These are phyloP conservation scores for Oenanthe melanoleuca DNA, from an alignment of 2,113 vertebrate genomes.

Conservation along the genomic window DNA sequence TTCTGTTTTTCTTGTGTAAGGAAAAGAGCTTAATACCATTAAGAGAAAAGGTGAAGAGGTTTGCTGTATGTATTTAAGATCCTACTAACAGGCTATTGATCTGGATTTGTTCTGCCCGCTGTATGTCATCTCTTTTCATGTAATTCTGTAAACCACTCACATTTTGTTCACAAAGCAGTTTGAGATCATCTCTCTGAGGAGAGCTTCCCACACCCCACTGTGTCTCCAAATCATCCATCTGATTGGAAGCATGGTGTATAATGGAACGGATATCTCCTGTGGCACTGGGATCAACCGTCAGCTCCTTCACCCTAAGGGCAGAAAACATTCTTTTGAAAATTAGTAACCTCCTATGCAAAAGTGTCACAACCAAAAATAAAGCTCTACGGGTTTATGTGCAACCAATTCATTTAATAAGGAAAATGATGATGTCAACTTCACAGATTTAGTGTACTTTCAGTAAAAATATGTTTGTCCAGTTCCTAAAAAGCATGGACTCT, in stretches of 20 bases:
- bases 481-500: background rate
- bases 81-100: background rate
- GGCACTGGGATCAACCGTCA: constrained; percentile 78
- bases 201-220: constrained; percentile 98
- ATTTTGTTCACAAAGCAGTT: constrained; percentile 98
- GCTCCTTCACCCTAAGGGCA: constrained; percentile 86
- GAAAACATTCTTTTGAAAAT: constrained; percentile 22
- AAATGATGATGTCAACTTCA: constrained; percentile 74
- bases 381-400: background rate
- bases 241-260: constrained; percentile 82
- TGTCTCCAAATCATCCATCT: constrained; percentile 92
- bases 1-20: background rate
- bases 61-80: background rate
- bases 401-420: constrained; percentile 30
- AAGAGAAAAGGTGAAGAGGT: background rate
- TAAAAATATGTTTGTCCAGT: background rate
- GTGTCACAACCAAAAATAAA: constrained; percentile 4
- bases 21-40: background rate
- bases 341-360: background rate
- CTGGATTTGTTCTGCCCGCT: background rate
- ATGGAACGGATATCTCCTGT: constrained; percentile 81
- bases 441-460: constrained; percentile 21
- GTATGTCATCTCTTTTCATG: background rate
- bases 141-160: constrained; percentile 77
- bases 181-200: constrained; percentile 96